A percentile compares a stretch with the other conserved stretches of the same genome.
These are phyloP conservation scores for Lobophora halterata DNA, from an alignment of 2,888 invertebrate species.

Conservation along the genomic window DNA sequence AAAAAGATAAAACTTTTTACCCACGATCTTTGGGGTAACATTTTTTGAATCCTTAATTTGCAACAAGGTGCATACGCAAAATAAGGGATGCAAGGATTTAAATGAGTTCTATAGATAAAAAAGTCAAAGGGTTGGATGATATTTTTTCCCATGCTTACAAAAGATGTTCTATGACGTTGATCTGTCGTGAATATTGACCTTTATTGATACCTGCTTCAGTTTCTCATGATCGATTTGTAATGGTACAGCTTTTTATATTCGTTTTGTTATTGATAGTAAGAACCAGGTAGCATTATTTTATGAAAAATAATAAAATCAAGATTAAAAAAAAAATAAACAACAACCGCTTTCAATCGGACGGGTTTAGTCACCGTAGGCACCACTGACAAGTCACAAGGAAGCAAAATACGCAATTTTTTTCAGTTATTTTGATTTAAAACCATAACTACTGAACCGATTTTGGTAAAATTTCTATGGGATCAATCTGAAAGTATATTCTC, in stretches of 20 bases:
- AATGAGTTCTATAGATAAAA: conserved; percentile 73
- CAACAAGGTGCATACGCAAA: conserved; percentile 78
- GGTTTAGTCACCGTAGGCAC: too few species aligned
- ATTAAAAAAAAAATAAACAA: too few species aligned
- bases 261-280: not conserved
- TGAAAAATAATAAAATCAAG: not conserved
- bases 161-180: conserved; percentile 66
- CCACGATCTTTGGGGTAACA: conserved; percentile 76
- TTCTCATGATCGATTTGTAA: conserved; percentile 40
- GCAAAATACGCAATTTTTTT: too few species aligned
- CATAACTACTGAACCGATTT: too few species aligned
- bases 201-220: conserved; percentile 30
- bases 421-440: too few species aligned
- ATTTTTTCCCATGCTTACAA: conserved; percentile 70
- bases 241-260: conserved; percentile 16
- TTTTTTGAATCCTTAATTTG: conserved; percentile 79
- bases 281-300: conserved; percentile 4
- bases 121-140: conserved; percentile 57
- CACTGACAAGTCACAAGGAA: too few species aligned
- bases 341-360: too few species aligned
- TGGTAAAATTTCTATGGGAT: too few species aligned
- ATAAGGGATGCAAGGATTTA: conserved; percentile 69
- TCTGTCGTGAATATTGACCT: conserved; percentile 56
- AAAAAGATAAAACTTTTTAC: conserved; percentile 76
- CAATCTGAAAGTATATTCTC: too few species aligned